These are phyloP conservation scores for Otis tarda DNA, from an alignment of 2,113 vertebrate species.

Conservation along the genomic window DNA sequence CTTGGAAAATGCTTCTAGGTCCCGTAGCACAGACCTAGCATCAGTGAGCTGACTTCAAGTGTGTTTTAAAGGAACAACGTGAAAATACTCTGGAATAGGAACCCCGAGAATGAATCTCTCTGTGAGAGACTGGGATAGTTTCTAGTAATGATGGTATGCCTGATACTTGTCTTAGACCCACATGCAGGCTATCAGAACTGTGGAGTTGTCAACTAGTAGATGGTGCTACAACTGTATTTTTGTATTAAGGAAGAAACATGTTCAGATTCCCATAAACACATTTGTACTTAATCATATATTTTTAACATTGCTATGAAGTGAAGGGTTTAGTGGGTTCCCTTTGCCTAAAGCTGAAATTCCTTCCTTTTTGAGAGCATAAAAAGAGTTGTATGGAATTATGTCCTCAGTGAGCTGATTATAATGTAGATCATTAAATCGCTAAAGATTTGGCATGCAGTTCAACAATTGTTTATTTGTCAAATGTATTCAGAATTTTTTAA, in stretches of 20 bases:
- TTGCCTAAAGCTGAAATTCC: constrained; percentile 13
- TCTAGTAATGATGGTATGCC: neutral
- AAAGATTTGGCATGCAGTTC: neutral
- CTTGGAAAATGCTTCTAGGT: neutral
- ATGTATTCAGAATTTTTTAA: neutral
- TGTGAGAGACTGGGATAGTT: neutral
- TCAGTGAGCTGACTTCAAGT: neutral
- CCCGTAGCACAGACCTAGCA: neutral
- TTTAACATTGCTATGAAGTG: neutral
- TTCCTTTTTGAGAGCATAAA: neutral
- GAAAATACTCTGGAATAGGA: neutral
- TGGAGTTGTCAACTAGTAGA: neutral
- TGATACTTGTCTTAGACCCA: neutral
- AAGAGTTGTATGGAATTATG: neutral
- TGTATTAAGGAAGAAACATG: neutral
- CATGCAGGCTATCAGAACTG: neutral
- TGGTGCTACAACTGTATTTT: neutral
- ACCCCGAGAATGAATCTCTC: neutral
- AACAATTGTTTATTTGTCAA: neutral
- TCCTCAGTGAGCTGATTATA: neutral
- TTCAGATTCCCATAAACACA: neutral
- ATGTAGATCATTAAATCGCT: constrained; percentile 7
- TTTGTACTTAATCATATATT: constrained; percentile 1
- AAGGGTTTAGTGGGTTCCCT: constrained; percentile 19
- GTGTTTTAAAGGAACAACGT: neutral